phyloP scores from a whole-genome alignment of 2,797 vertebrate species.

The Enteromius trimaculatus region DNA sequence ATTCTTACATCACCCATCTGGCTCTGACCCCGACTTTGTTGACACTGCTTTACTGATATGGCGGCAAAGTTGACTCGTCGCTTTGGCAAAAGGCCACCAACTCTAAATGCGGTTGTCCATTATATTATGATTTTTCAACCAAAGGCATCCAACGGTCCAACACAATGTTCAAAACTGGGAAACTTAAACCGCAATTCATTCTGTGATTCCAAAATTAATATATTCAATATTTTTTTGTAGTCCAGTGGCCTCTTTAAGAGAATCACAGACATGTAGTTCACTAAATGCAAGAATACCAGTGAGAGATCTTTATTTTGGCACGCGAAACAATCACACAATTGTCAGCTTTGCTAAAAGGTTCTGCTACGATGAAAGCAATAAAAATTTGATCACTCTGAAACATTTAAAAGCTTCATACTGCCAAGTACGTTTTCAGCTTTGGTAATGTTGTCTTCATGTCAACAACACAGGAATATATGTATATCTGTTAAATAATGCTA shows the following conservation, averaged over 20 bases:
- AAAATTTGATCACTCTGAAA: neutral
- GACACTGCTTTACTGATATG: conserved; percentile 60
- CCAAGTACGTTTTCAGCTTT: neutral
- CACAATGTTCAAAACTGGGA: neutral
- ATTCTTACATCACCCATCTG: conserved; percentile 75
- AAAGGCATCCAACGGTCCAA: too few species aligned
- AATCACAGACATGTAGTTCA: neutral
- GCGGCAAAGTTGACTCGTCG: conserved; percentile 58
- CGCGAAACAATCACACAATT: neutral
- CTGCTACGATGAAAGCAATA: neutral
- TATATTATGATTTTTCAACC: neutral
- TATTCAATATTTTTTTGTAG: neutral
- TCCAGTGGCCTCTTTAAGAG: neutral
- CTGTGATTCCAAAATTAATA: neutral
- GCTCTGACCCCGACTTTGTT: conserved; percentile 64
- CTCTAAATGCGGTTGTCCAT: conserved; percentile 40
- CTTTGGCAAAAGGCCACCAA: conserved; percentile 68
- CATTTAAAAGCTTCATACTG: neutral
- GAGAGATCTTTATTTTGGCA: neutral
- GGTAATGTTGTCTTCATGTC: conserved; percentile 1
- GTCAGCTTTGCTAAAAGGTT: conserved; percentile 2
- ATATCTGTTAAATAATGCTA: neutral
- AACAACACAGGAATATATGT: neutral
- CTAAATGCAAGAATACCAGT: neutral
- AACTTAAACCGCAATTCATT: neutral